These are phyloP conservation scores for Colinus virginianus DNA, from an alignment of 2,113 vertebrate genomes.

Conservation along the genomic window DNA sequence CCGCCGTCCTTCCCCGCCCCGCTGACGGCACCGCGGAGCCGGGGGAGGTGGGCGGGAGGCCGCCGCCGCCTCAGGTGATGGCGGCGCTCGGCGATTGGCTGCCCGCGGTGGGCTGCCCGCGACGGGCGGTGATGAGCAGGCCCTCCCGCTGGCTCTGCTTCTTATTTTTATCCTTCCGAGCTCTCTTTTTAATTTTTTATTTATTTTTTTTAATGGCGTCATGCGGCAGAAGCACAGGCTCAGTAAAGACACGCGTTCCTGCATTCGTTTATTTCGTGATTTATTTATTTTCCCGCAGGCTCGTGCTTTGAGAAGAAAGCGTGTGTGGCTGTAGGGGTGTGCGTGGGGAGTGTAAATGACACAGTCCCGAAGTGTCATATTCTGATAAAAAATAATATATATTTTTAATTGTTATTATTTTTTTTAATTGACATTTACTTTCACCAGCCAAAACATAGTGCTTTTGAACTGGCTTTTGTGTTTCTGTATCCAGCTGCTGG, in stretches of 20 bases:
- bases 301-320: neutral
- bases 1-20: no score
- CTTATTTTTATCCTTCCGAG: neutral
- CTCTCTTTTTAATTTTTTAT: no score
- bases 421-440: neutral
- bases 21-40: no score
- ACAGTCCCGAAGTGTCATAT: neutral
- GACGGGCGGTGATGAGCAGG: neutral
- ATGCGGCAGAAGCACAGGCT: rapidly evolving
- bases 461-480: neutral
- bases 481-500: neutral
- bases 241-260: neutral
- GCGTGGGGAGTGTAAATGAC: neutral
- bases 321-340: no score
- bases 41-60: no score
- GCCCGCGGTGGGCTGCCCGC: no score
- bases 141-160: neutral
- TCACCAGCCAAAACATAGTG: no score
- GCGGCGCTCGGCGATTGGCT: no score
- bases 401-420: neutral
- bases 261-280: neutral
- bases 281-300: neutral
- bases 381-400: neutral
- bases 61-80: no score
- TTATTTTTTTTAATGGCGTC: neutral